Conservation (phyloP, 2,888 invertebrate species). For the Lepidochrysops patricia region DNA sequence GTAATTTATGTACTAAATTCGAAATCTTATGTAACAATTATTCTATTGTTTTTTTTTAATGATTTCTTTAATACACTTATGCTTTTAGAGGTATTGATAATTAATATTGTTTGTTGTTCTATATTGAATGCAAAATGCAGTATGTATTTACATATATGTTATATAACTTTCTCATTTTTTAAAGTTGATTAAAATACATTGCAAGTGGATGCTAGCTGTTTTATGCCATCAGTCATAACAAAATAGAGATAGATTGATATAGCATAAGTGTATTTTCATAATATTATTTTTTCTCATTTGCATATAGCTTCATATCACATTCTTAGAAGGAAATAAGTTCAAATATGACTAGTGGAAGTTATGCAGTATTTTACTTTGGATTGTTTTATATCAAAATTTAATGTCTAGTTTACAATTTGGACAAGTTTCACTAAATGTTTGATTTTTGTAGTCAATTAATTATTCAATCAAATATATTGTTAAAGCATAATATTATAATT, state of each 20-base stretch:
- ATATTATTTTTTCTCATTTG: background rate
- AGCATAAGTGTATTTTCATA: background rate
- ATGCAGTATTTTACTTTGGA: conserved; percentile 11
- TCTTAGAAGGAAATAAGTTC: background rate
- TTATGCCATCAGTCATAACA: too few relatives aligned
- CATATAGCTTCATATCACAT: background rate
- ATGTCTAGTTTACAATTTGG: background rate
- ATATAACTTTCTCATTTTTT: too few relatives aligned
- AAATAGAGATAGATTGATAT: too few relatives aligned
- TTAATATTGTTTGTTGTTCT: background rate
- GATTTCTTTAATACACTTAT: background rate
- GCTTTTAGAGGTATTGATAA: background rate
- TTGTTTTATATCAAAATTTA: background rate
- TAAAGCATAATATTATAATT: too few relatives aligned
- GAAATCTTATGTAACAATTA: background rate
- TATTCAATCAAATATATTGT: too few relatives aligned
- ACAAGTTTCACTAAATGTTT: background rate
- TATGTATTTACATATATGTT: too few relatives aligned
- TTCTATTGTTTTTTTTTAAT: background rate
- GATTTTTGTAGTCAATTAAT: background rate
- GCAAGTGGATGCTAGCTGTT: too few relatives aligned
- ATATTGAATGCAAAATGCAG: background rate
- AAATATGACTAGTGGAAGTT: background rate
- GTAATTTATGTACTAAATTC: conserved; percentile 9
- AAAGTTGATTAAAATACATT: too few relatives aligned